Base-by-base conservation (phyloP, 2,888 invertebrate species). In the Lordiphosa andalusiaca region DNA sequence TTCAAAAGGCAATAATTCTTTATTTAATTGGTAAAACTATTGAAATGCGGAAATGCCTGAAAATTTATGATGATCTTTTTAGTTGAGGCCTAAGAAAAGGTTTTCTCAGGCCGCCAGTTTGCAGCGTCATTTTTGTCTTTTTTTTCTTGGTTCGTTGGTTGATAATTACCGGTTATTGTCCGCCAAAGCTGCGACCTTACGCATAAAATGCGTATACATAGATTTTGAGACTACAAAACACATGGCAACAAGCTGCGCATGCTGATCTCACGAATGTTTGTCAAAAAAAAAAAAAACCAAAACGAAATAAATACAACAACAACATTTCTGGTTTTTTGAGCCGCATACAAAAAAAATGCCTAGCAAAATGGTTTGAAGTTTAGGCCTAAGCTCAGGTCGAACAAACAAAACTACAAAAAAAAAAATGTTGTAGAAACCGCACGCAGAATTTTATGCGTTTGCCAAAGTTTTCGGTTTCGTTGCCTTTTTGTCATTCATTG, bases 401-500 rank as follows among this genome's bases (percentile, higher is more conserved):
- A 40, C 74, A 73, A 77, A 77, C 73, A 73, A 53, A 46, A 33
- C 12, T 41, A 39, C 55, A 53, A 65, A 41, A 47, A 66, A 50
- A 57, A 46, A 35, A 21, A 39, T 54, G 35, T 49, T 44, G 48
- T 33, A 38, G 39, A 53, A 57, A 58, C 64, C 46, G 56, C 67
- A 76, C 71, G 77, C 77, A 77, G 81, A 77, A 76, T 77, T 76
- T 77, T 80, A 76, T 76, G 80, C 80, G 80, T 69, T 76, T 80
- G 76, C 73, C 62, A 76, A 76, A 80, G 80, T 71, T 80, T 75
- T 76, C 65, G 62, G 61, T 78, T 70, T 75, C 59, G 64, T 69
- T 64, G 60, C 53, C 48, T 54, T 40, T 53, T 61, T 51, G 67
- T 71, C 69, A 69, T 71, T 72, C 69, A 51, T 46, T 12, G 33